Evolutionary conservation across 2,797 vertebrate genomes (phyloP).

Genomic region (Darevskia mixta): DNA sequence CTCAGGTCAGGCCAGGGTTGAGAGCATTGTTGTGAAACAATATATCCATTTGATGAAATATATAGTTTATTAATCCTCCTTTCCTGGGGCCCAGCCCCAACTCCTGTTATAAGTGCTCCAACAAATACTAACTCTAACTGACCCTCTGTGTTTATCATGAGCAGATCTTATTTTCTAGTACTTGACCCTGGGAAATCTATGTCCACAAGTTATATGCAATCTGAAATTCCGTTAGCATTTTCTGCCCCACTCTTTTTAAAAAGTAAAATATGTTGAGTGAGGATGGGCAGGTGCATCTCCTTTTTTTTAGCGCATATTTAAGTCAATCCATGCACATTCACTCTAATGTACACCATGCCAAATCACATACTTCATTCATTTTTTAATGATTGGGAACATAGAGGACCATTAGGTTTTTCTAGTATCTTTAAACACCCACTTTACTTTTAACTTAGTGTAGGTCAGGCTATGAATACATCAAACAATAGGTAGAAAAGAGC

Average conservation of each 20-base stretch:
- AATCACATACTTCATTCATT: neutral
- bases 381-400: neutral
- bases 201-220: no score
- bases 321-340: neutral
- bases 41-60: neutral
- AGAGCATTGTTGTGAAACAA: neutral
- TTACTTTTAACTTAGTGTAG: neutral
- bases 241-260: no score
- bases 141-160: neutral
- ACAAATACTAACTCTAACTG: no score
- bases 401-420: neutral
- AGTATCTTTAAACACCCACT: neutral
- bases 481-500: neutral
- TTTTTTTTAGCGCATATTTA: neutral
- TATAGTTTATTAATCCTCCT: neutral
- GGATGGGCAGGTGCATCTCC: no score
- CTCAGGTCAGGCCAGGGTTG: neutral
- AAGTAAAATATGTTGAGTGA: no score
- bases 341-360: neutral
- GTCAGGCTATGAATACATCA: neutral
- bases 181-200: no score
- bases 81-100: neutral
- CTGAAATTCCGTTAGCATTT: no score
- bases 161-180: no score
- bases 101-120: neutral